Percentiles rank a stretch among this genome's conserved stretches.
Conservation (phyloP, 2,888 invertebrate genomes). For the Epicampocera succincta region DNA sequence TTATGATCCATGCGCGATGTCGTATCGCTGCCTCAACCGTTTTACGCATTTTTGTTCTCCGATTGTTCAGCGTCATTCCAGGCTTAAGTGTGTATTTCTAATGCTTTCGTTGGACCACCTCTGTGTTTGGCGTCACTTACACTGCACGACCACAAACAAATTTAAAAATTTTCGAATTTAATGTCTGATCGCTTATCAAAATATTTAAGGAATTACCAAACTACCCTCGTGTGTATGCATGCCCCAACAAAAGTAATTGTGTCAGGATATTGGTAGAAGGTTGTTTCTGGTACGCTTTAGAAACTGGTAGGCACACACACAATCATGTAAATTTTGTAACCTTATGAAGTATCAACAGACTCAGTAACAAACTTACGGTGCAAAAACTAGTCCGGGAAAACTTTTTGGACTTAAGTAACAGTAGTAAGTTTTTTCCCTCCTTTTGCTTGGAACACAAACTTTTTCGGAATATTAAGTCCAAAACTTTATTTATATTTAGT, state of each 20-base stretch:
- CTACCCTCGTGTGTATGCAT: neutral
- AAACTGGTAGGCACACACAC: neutral
- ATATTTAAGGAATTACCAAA: no score
- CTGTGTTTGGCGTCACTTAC: no score
- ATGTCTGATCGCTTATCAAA: no score
- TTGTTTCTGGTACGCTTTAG: no score
- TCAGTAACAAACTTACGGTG: slow-evolving; percentile 31
- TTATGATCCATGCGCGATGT: no score
- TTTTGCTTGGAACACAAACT: neutral
- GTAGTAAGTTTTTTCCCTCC: slow-evolving; percentile 54
- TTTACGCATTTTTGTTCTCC: no score
- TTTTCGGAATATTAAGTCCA: slow-evolving; percentile 51
- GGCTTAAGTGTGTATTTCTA: no score
- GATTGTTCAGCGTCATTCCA: no score
- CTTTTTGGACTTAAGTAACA: slow-evolving; percentile 63
- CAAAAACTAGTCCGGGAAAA: slow-evolving; percentile 35
- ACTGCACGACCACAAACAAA: no score
- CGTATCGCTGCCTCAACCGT: no score
- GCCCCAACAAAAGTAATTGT: slow-evolving; percentile 12
- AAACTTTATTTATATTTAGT: slow-evolving; percentile 17
- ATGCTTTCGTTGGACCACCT: no score
- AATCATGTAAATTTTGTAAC: slow-evolving; percentile 33
- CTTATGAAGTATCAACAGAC: slow-evolving; percentile 58
- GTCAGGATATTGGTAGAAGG: slow-evolving; percentile 1
- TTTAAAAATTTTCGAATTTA: no score